Evolutionary conservation across 2,797 vertebrate species (phyloP), one percentile per base, ranked within the genome.

Genomic region (Semotilus atromaculatus): DNA sequence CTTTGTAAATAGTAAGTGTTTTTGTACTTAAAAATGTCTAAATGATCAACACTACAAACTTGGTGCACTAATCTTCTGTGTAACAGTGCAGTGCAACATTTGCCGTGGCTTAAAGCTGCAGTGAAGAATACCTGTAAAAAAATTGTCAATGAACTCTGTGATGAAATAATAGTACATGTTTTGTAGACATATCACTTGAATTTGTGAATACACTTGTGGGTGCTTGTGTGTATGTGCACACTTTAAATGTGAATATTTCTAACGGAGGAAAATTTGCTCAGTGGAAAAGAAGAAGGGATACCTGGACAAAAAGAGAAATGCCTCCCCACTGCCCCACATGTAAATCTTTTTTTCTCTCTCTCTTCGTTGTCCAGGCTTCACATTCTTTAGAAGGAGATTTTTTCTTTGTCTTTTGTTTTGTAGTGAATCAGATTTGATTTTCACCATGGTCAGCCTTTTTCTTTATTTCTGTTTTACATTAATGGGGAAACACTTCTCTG

Each of bases 1-100:
- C 29, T 75, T 80, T 87, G 86, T 87, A 87, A 70, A 87, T 87
- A 87, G 58, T 86, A 86, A 72, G 85, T 84, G 86, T 87, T 87
- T 87, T 87, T 87, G 43, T 87, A 87, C 51, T 80, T 81, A 83
- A 83, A 83, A 68, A 72, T 34, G 51, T 81, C 48, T 74, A 74
- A 34, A 76, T 58, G 66, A 80, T 36, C 76, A 68, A 72, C 81
- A 67, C 76, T 74, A 45, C 68, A 80, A 84, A 72, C 64, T 86
- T 19, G 19, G 81, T 86, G 81, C 81, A 86, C 81, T 83, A 83
- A 84, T 78, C 74, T 70, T 84, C 82, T 85, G 76, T 85, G 83
- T 80, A 85, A 85, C 83, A 80, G 83, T 80, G 53, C 67, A 85
- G 67, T 85, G 66, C 76, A 18, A 80, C 40, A 9, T 79, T 53